phyloP scores from a whole-genome alignment of 1,140 invertebrate species.

The Listronotus bonariensis region DNA sequence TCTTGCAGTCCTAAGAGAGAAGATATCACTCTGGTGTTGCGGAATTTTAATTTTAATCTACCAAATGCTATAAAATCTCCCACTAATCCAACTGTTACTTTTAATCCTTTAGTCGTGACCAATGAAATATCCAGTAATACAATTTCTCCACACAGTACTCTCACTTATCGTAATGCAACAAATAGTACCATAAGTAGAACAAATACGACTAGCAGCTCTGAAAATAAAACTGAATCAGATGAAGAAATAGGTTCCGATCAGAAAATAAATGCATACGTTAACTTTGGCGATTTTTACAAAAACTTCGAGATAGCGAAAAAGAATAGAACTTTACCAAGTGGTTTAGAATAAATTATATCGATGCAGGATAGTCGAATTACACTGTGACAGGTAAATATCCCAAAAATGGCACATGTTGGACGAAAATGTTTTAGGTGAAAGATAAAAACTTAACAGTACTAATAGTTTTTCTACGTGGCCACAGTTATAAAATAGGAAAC shows the following conservation, averaged over 20 bases:
- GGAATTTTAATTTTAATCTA: constrained; percentile 85
- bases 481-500: too few relatives aligned
- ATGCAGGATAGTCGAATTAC: too few relatives aligned
- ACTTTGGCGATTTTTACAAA: constrained; percentile 81
- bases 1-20: constrained; percentile 64
- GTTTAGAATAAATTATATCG: constrained; percentile 10
- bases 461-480: too few relatives aligned
- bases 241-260: constrained; percentile 45
- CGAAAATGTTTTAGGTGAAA: too few relatives aligned
- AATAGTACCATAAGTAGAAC: constrained; percentile 48
- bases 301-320: constrained; percentile 61
- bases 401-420: too few relatives aligned
- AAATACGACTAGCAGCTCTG: constrained; percentile 48
- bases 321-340: constrained; percentile 44
- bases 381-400: too few relatives aligned
- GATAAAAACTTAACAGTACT: too few relatives aligned
- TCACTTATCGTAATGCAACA: constrained; percentile 23
- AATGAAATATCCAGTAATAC: constrained; percentile 38
- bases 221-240: constrained; percentile 41
- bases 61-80: constrained; percentile 65
- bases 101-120: constrained; percentile 61
- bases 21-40: constrained; percentile 82
- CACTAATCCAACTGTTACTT: constrained; percentile 60
- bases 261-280: constrained; percentile 78
- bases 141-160: constrained; percentile 28